Base-by-base conservation (phyloP, 2,888 invertebrate species). In the Aricia artaxerxes region DNA sequence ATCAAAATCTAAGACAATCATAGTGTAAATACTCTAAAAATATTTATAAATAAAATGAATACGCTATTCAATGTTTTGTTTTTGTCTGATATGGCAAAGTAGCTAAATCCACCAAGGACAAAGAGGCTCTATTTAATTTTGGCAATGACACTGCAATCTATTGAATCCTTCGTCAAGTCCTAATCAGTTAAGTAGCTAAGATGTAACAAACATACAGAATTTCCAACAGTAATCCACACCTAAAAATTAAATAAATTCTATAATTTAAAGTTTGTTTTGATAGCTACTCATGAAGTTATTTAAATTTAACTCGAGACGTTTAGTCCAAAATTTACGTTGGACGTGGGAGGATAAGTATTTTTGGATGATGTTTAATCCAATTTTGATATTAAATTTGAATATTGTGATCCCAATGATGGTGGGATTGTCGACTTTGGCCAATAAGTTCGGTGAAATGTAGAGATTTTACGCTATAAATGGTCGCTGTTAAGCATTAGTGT, bases 321-420 rank as follows among this genome's bases (percentile, higher is more conserved):
- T 35, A 69, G 69, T 35, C 35, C 35, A 38, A 69, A 13, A 69
- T 69, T 69, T 69, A 69, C 35, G 11, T 35, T 35, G 35, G 1
- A 35, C 69, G 69, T 69, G 69, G 69, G 69, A 11, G 69, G 13
- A 69, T 69, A 38, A 38, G 69, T 69, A 69, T 69, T 69, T 35
- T 69, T 5, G 35, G 31, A 64, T 64, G 31, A 16, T 69, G 69
- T 69, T 38, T 69, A 69, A 69, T 69, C 69, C 69, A 69, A 69
- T 69, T 69, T 69, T 35, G 35, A 69, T 69, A 69, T 13, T 16
- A 69, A 38, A 69, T 69, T 69, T 69, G 35, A 69, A 69, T 69
- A 69, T 16, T 69, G 64, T 64, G 11, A 69, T 69, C 6, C 4
- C 5, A 35, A 69, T 35, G 69, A 69, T 35, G 69, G 69, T 13